Conservation (phyloP, 2,113 vertebrate species). For the Jacana jacana region DNA sequence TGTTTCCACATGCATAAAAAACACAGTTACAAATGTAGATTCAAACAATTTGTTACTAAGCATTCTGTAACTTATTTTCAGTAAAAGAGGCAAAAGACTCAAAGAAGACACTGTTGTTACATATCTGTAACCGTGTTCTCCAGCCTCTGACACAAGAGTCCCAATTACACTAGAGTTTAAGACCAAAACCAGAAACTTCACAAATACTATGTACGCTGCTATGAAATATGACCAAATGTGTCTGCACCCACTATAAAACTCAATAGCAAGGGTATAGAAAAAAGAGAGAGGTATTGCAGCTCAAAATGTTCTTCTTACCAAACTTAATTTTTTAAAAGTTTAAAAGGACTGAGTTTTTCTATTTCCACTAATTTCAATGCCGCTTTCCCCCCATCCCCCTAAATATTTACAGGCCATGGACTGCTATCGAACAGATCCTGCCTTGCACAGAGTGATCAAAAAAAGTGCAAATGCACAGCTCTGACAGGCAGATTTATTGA, state of each 20-base stretch:
- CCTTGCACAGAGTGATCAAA: background rate
- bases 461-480: background rate
- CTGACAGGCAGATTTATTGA: fast-evolving
- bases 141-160: background rate
- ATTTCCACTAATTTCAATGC: background rate
- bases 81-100: background rate
- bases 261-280: background rate
- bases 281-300: background rate
- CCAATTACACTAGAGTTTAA: background rate
- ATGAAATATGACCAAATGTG: background rate
- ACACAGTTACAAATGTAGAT: fast-evolving
- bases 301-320: background rate
- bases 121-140: background rate
- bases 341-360: background rate
- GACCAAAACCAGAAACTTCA: background rate
- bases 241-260: background rate
- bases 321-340: background rate
- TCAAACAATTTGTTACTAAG: background rate
- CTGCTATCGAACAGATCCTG: background rate
- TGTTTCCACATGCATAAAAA: background rate
- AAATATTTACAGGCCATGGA: background rate
- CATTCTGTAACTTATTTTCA: background rate
- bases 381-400: too few species aligned
- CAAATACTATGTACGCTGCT: background rate
- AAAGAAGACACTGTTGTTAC: background rate